phyloP scores from a whole-genome alignment of 2,888 invertebrate genomes.

The Agonopterix arenella region DNA sequence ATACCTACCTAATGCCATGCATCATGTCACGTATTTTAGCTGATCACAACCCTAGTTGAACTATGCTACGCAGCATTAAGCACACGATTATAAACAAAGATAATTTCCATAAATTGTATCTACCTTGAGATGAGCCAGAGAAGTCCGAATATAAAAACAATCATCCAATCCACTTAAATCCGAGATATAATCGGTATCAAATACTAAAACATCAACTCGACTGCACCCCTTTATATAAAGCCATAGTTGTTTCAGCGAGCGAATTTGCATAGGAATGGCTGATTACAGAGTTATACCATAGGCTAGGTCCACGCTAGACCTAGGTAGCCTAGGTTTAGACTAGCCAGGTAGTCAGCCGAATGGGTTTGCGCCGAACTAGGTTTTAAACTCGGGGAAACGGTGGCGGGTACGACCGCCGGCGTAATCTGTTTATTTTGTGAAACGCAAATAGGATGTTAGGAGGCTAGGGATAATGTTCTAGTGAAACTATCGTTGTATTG shows the following conservation, averaged over 20 bases:
- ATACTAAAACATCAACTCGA: neutral
- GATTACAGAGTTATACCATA: conserved; percentile 67
- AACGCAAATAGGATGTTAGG: too few relatives aligned
- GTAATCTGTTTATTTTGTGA: neutral
- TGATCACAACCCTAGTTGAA: neutral
- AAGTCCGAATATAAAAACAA: too few relatives aligned
- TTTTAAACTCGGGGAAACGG: conserved; percentile 25
- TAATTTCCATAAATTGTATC: neutral
- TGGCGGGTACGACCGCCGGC: neutral
- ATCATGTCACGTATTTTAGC: neutral
- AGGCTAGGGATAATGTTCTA: too few relatives aligned
- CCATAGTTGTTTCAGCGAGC: conserved; percentile 68
- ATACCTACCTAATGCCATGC: too few relatives aligned
- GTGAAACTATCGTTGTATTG: too few relatives aligned
- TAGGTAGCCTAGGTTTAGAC: conserved; percentile 30
- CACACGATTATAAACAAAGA: neutral
- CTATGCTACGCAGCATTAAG: neutral
- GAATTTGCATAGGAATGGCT: conserved; percentile 74
- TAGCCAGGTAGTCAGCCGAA: conserved; percentile 20
- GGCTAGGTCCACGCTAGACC: conserved; percentile 20
- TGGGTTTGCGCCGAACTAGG: conserved; percentile 19
- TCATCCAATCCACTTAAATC: too few relatives aligned
- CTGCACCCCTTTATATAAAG: conserved; percentile 49
- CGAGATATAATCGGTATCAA: neutral
- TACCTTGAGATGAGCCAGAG: too few relatives aligned